These are phyloP conservation scores for Ctenodactylus gundi DNA, from an alignment of 2,113 vertebrate genomes.

Conservation along the genomic window DNA sequence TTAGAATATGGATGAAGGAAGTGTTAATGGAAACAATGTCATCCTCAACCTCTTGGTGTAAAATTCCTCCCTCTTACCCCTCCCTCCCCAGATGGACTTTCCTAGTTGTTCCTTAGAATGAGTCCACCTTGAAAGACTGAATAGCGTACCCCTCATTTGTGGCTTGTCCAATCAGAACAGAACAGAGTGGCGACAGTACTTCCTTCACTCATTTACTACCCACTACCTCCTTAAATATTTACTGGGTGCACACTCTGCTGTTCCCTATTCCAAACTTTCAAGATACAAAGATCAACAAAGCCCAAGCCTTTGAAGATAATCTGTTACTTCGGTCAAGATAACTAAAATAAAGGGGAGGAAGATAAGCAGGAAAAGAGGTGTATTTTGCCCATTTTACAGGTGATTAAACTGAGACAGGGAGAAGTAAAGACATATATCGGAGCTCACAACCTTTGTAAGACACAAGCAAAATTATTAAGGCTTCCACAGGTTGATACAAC, in stretches of 20 bases:
- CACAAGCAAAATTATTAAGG: background rate
- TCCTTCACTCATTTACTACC: background rate
- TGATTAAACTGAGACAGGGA: background rate
- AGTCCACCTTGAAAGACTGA: background rate
- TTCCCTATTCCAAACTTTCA: background rate
- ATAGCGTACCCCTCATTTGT: background rate
- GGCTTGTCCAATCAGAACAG: background rate
- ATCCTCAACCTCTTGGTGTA: background rate
- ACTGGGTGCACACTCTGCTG: background rate
- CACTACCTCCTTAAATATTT: background rate
- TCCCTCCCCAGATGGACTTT: background rate
- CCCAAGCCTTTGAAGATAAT: background rate
- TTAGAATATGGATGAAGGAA: background rate
- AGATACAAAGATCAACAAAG: background rate
- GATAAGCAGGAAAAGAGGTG: background rate
- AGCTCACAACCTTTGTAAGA: background rate
- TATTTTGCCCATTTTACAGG: background rate
- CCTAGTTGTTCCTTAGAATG: background rate
- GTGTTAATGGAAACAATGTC: background rate
- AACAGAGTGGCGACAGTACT: background rate
- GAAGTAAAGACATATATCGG: background rate
- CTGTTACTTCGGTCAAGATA: background rate
- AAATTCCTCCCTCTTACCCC: fast-evolving
- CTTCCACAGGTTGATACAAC: fast-evolving
- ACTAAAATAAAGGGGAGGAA: background rate